Conservation (phyloP, 30 jellyfish, hydroid and myxozoan genomes). For the Mastigias papua region DNA sequence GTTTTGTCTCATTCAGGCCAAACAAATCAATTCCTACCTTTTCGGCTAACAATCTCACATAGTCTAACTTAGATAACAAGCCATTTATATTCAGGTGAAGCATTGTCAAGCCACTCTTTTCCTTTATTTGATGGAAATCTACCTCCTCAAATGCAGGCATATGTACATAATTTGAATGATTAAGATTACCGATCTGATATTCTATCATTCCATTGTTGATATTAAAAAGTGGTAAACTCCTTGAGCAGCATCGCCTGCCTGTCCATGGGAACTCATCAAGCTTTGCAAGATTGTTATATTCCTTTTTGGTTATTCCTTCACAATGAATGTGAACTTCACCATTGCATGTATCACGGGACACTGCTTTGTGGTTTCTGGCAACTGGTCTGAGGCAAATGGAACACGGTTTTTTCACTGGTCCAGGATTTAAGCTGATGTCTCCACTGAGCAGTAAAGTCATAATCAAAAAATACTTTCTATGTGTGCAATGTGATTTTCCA, state of each 20-base stretch:
- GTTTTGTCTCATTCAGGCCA: constrained; percentile 25
- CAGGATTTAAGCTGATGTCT: constrained; percentile 28
- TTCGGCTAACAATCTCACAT: constrained; percentile 18
- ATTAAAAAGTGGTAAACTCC: too few species aligned
- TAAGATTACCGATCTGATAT: too few species aligned
- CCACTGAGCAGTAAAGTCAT: constrained; percentile 7
- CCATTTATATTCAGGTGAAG: constrained; percentile 24
- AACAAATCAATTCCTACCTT: constrained; percentile 12
- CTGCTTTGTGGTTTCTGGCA: constrained; percentile 7
- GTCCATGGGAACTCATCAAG: too few species aligned
- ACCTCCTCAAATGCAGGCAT: too few species aligned
- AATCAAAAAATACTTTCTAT: not conserved
- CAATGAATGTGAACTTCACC: too few species aligned
- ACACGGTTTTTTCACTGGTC: constrained; percentile 26
- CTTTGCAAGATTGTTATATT: too few species aligned
- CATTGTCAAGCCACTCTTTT: constrained; percentile 17
- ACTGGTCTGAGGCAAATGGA: not conserved
- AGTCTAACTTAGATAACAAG: constrained; percentile 11
- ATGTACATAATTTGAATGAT: too few species aligned
- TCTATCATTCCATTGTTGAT: too few species aligned
- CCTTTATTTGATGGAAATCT: too few species aligned
- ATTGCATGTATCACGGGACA: constrained; percentile 15
- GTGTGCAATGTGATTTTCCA: not conserved
- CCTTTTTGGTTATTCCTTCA: too few species aligned
- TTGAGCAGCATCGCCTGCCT: too few species aligned